These are phyloP conservation scores for Cryptus viduatorius DNA, from an alignment of 2,888 invertebrate genomes.

Conservation along the genomic window DNA sequence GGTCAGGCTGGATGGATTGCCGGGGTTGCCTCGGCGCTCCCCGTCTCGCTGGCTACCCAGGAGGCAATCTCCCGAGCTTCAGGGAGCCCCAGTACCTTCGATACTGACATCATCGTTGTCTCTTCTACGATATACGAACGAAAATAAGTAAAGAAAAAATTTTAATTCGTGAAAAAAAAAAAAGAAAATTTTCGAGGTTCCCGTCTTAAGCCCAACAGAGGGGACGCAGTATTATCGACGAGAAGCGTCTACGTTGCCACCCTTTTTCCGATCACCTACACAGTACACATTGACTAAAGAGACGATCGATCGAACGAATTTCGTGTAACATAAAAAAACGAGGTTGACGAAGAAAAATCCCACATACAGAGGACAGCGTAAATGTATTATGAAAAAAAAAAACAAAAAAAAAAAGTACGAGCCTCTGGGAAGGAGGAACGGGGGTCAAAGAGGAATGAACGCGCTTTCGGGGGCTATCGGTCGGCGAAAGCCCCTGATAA, in stretches of 20 bases:
- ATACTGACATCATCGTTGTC: slow-evolving; percentile 59
- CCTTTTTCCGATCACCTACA: not conserved
- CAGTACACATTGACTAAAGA: not conserved
- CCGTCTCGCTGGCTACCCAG: slow-evolving; percentile 47
- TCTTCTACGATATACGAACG: slow-evolving; percentile 17
- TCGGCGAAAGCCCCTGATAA: slow-evolving; percentile 18
- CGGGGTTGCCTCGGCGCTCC: slow-evolving; percentile 67
- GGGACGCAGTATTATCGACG: not conserved
- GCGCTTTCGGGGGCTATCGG: slow-evolving; percentile 14
- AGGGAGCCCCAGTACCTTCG: slow-evolving; percentile 66
- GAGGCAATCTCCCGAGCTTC: slow-evolving; percentile 66
- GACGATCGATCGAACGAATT: not conserved
- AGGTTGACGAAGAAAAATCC: not conserved
- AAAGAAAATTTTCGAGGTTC: not conserved
- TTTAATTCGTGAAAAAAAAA: slow-evolving; percentile 22
- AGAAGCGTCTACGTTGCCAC: not conserved
- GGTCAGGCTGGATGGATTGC: slow-evolving; percentile 70
- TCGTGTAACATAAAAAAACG: not conserved
- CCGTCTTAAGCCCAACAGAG: not conserved
- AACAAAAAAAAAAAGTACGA: not conserved
- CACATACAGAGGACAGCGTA: not conserved
- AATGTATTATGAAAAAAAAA: not conserved
- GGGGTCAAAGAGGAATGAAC: not conserved
- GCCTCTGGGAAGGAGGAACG: not conserved
- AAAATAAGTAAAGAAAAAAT: not conserved